These are phyloP conservation scores for Rattus rattus DNA, from an alignment of 2,113 vertebrate genomes.

Conservation along the genomic window DNA sequence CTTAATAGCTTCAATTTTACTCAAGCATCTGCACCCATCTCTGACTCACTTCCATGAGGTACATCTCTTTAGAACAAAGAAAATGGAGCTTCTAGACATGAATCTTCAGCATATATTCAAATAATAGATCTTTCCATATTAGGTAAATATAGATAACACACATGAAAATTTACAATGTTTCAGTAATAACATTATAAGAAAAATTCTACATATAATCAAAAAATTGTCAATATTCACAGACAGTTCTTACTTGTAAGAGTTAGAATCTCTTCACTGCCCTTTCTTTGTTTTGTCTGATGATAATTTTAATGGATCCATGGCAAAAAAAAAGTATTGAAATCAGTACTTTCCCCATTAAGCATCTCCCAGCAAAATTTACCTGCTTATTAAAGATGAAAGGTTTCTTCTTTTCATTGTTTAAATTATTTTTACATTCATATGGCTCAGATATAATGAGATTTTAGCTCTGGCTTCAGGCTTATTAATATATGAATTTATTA, in stretches of 20 bases:
- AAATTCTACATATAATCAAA: neutral
- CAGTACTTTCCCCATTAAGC: slow-evolving; percentile 43
- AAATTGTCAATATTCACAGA: neutral
- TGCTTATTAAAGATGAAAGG: slow-evolving; percentile 32
- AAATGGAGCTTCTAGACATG: neutral
- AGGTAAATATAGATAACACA: neutral
- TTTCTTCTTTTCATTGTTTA: neutral
- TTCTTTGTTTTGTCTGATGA: neutral
- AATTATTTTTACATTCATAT: neutral
- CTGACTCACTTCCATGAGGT: neutral
- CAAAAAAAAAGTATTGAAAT: neutral
- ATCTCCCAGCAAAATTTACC: slow-evolving; percentile 50
- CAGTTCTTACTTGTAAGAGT: neutral
- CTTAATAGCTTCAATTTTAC: no score
- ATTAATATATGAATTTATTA: neutral
- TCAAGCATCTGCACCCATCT: neutral
- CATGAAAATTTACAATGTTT: neutral
- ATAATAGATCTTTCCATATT: neutral
- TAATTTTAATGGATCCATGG: slow-evolving; percentile 22
- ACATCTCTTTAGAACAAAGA: neutral
- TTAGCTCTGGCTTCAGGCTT: neutral
- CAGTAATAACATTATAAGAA: neutral
- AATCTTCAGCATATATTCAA: neutral
- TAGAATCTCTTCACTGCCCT: neutral
- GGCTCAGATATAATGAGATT: neutral